These are phyloP conservation scores for Agrochola lota DNA, from an alignment of 2,888 invertebrate species.

Conservation along the genomic window DNA sequence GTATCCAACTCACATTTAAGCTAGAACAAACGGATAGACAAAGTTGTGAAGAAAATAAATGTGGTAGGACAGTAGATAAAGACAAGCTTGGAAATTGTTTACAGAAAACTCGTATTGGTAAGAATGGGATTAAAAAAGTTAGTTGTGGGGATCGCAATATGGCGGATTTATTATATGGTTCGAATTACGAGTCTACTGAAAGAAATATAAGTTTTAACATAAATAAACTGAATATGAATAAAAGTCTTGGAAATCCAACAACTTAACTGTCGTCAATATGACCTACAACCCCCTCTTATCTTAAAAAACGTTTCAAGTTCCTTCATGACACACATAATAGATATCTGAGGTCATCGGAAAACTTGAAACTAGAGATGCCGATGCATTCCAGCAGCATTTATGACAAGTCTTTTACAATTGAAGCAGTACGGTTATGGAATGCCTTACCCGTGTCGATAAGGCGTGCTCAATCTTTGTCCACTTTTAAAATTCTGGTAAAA, in stretches of 20 bases:
- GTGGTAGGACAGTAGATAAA: slow-evolving; percentile 50
- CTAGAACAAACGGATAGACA: slow-evolving; percentile 60
- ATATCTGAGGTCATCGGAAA: no score
- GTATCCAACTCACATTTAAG: slow-evolving; percentile 63
- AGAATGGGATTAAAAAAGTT: slow-evolving; percentile 64
- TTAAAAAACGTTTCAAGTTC: no score
- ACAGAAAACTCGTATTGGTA: slow-evolving; percentile 48
- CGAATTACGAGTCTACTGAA: neutral
- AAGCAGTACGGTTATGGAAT: no score
- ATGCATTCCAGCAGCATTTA: no score
- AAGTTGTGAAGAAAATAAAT: slow-evolving; percentile 61
- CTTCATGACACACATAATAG: no score
- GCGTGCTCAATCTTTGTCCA: no score
- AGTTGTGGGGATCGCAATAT: slow-evolving; percentile 38
- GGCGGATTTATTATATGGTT: slow-evolving; percentile 1
- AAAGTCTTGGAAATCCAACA: slow-evolving; percentile 12
- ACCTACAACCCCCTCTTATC: no score
- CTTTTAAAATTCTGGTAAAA: no score
- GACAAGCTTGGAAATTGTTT: slow-evolving; percentile 66
- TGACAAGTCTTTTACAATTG: no score
- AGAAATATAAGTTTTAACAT: slow-evolving; percentile 12
- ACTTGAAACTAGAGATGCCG: no score
- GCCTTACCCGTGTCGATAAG: no score
- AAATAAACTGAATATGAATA: neutral
- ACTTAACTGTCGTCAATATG: slow-evolving; percentile 21